Conservation (phyloP, 2,113 vertebrate species). For the Perognathus longimembris region DNA sequence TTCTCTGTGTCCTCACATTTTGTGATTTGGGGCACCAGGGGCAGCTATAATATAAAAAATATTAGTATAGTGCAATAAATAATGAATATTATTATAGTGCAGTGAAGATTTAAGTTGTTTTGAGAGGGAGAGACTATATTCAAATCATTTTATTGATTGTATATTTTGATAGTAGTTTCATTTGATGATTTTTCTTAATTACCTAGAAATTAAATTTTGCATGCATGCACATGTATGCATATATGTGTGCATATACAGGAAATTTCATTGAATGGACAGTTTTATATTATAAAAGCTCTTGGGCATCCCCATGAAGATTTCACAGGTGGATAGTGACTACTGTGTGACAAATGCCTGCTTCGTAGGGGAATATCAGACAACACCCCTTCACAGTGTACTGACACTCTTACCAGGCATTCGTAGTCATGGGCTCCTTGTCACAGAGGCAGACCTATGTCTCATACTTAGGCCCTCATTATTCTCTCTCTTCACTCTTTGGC, state of each 20-base stretch:
- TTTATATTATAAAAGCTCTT: too few relatives aligned
- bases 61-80: too few relatives aligned
- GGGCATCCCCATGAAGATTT: neutral
- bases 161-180: neutral
- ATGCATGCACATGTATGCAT: neutral
- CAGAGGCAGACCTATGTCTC: neutral
- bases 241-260: too few relatives aligned
- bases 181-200: neutral
- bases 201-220: neutral
- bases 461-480: accelerated
- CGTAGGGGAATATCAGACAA: neutral
- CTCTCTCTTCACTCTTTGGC: neutral
- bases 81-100: too few relatives aligned
- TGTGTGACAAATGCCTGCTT: neutral
- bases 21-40: neutral
- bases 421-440: neutral
- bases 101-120: neutral
- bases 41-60: too few relatives aligned
- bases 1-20: too few relatives aligned
- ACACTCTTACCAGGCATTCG: neutral
- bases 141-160: neutral
- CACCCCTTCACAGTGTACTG: too few relatives aligned
- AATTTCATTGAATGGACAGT: too few relatives aligned
- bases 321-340: neutral
- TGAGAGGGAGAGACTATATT: neutral